phyloP scores from a whole-genome alignment of 2,113 vertebrate species.

The Loxodonta africana region DNA sequence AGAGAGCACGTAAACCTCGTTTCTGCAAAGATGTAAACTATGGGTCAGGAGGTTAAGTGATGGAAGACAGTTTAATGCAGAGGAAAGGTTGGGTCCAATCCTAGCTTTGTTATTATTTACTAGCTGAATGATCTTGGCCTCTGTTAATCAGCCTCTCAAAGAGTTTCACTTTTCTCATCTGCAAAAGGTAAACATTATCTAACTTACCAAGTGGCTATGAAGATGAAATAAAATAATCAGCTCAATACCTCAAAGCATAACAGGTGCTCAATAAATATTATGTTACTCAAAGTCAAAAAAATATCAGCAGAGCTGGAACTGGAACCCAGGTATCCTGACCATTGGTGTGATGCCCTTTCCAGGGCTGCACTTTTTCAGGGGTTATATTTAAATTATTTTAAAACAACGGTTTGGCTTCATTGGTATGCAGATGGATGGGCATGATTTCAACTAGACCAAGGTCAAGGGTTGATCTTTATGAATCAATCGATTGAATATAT shows the following conservation, averaged over 20 bases:
- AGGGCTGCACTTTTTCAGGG: not conserved
- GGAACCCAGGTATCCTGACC: not conserved
- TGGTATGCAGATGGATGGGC: not conserved
- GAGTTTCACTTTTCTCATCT: conserved; percentile 14
- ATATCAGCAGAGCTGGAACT: not conserved
- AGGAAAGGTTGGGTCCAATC: not conserved
- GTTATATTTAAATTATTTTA: not conserved
- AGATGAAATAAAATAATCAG: not conserved
- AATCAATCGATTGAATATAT: conserved; percentile 8
- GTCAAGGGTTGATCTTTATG: not conserved
- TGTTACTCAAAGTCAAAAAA: not conserved
- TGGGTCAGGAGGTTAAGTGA: not conserved
- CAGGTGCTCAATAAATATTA: not conserved
- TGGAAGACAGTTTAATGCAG: not conserved
- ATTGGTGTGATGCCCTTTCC: not conserved
- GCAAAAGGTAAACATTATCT: not conserved
- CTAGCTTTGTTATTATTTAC: not conserved
- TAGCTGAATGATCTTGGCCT: not conserved
- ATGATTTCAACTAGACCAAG: conserved; percentile 28
- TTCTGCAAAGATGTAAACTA: not conserved
- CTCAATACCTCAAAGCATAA: conserved; percentile 6
- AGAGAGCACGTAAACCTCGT: not conserved
- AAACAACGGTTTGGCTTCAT: not conserved
- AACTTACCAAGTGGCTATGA: not conserved
- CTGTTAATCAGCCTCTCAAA: conserved; percentile 3